A percentile compares a stretch with the other conserved stretches of the same genome.
Conservation (phyloP, 1,140 invertebrate species). For the Monochamus saltuarius region DNA sequence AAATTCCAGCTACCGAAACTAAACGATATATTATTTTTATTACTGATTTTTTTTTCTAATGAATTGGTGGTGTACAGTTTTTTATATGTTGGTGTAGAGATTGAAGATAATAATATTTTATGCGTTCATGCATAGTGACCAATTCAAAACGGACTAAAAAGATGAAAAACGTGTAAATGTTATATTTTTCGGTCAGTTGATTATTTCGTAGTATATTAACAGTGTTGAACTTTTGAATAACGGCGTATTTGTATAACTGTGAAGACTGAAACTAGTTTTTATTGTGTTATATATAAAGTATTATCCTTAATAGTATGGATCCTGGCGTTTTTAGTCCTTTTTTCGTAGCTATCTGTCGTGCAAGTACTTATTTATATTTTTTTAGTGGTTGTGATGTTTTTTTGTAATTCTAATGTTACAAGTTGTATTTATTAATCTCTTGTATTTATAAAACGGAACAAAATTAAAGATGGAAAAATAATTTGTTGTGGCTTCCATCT, state of each 20-base stretch:
- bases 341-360: constrained; percentile 15
- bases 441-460: neutral
- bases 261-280: constrained; percentile 51
- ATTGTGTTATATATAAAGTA: constrained; percentile 50
- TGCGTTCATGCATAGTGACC: constrained; percentile 43
- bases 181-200: constrained; percentile 50
- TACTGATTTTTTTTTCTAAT: constrained; percentile 24
- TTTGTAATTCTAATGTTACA: constrained; percentile 26
- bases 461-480: too few relatives aligned
- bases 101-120: constrained; percentile 35
- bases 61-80: constrained; percentile 47
- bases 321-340: constrained; percentile 34
- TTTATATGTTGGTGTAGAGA: constrained; percentile 40
- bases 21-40: constrained; percentile 33
- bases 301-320: constrained; percentile 33
- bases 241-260: constrained; percentile 49
- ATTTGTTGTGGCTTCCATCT: too few relatives aligned
- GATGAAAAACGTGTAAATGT: constrained; percentile 46
- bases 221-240: constrained; percentile 46
- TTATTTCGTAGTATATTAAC: constrained; percentile 47
- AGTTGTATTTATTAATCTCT: constrained; percentile 12
- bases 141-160: constrained; percentile 35
- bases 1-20: constrained; percentile 23
- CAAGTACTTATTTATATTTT: constrained; percentile 27
- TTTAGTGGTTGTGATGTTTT: constrained; percentile 34